Base-by-base conservation (phyloP, 2,888 invertebrate species). In the Cephus pygmeus region DNA sequence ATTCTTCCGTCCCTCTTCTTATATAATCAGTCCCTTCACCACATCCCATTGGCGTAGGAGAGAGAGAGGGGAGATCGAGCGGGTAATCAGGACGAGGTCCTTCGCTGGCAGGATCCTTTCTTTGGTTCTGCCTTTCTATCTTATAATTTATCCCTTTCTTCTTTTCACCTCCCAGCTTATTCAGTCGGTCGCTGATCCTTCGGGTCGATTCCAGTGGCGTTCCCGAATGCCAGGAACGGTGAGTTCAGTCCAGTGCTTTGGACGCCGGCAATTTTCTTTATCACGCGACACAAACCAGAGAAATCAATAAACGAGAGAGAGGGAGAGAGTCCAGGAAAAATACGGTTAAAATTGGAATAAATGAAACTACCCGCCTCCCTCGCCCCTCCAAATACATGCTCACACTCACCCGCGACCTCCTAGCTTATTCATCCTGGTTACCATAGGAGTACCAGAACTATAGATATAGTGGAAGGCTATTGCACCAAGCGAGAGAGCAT, bases 211-310 rank as follows among this genome's bases (percentile, higher is more conserved):
- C 56, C 56, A 23, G 9, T 23, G 1, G 2, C 56, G 23, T 56
- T 56, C 56, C 56, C 9, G 56, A 23, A 56, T 23, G 56, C 56
- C 56, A 56, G 56, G 56, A 56, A 23, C 15, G 56, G 23, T 1
- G 56, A 23, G 23, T 23, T 15, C 56, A 15, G 6, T 15, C 40
- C 40, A 9, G 9, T 56, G 56, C 9, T 56, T 23, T 71, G 68
- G 68, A 76, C 71, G 73, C 56, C 81, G 82, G 82, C 85, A 88
- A 88, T 85, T 85, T 87, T 85, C 84, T 85, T 82, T 82, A 88
- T 87, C 87, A 86, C 88, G 88, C 87, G 81, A 86, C 83, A 83
- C 83, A 83, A 83, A 82, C 79, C 81, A 73, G 79, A 80, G 84
- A 86, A 87, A 87, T 87, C 87, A 85, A 87, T 87, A 87, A 83